Evolutionary conservation across 2,113 vertebrate genomes (phyloP).

Genomic region (Hydropotes inermis): DNA sequence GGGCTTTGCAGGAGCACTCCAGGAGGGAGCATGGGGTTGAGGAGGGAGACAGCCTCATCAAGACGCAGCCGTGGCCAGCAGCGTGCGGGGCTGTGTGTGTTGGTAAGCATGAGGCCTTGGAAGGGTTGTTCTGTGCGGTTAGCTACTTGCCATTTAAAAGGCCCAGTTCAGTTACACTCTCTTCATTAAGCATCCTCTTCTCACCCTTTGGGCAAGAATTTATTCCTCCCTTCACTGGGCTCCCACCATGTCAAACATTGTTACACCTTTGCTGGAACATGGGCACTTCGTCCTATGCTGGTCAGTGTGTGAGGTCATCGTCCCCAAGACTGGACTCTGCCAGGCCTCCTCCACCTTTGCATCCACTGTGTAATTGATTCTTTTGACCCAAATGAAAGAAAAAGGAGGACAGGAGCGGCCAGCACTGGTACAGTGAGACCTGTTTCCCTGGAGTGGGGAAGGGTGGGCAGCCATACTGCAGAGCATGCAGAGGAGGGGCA

Average conservation of each 20-base stretch:
- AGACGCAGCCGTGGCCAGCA: neutral
- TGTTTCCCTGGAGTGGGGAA: neutral
- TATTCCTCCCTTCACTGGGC: neutral
- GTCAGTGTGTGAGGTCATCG: neutral
- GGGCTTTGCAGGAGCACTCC: neutral
- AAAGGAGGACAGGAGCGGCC: neutral
- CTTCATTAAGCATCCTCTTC: neutral
- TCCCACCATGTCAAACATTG: neutral
- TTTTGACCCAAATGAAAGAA: neutral
- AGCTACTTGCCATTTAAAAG: neutral
- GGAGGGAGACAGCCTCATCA: neutral
- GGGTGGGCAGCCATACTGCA: neutral
- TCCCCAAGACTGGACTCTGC: neutral
- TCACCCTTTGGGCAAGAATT: neutral
- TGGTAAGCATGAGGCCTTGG: neutral
- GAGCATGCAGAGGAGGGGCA: neutral
- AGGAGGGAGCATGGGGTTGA: neutral
- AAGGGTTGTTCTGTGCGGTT: neutral
- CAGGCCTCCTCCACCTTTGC: neutral
- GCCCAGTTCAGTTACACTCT: neutral
- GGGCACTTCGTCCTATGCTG: neutral
- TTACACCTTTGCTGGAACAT: neutral
- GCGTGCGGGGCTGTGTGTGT: fast-evolving
- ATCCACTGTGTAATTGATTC: neutral
- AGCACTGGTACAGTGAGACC: neutral